Evolutionary conservation across 1,140 invertebrate species (phyloP), one percentile per base, ranked within the genome.

Genomic region (Brachionus calyciflorus): DNA sequence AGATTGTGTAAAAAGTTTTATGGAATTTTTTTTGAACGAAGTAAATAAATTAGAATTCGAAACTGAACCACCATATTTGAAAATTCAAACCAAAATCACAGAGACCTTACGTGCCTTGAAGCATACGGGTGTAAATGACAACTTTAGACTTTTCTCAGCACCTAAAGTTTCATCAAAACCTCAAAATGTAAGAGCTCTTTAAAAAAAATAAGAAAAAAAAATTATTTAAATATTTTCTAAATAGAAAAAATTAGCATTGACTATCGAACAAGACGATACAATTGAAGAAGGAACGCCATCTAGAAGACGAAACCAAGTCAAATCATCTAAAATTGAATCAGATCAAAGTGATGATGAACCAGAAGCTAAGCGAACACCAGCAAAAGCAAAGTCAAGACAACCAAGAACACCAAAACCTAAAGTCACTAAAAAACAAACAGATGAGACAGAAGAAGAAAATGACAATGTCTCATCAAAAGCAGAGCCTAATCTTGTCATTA

Each of bases 1-100:
- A 63, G 57, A 63, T 40, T 40, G 60, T 28, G 60, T 65, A 21
- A 73, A 73, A 55, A 49, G 40, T 33, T 73, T 73, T 73, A 19
- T 73, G 7, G 69, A 73, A 37, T 73, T 73, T 51, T 73, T 51
- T 26, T 73, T 73, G 30, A 73, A 73, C 48, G 46, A 73, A 73
- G 69, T 73, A 51, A 73, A 73, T 24, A 73, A 73, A 40, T 28
- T 73, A 7, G 69, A 73, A 24, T 73, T 73, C 19, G 69, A 73
- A 33, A 41, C 69, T 1, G 69, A 73, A 51, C 69, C 69, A 55
- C 3, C 69, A 2, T 73, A 73, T 55, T n/a, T 33, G 2, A 73
- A 73, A 26, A 49, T 73, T 21, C 69, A 73, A 19, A 10, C 28
- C 9, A 73, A 73, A 55, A 37, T 73, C 0, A 73, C 9, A 3